Conservation (phyloP, 2,113 vertebrate genomes). For the Alectura lathami region DNA sequence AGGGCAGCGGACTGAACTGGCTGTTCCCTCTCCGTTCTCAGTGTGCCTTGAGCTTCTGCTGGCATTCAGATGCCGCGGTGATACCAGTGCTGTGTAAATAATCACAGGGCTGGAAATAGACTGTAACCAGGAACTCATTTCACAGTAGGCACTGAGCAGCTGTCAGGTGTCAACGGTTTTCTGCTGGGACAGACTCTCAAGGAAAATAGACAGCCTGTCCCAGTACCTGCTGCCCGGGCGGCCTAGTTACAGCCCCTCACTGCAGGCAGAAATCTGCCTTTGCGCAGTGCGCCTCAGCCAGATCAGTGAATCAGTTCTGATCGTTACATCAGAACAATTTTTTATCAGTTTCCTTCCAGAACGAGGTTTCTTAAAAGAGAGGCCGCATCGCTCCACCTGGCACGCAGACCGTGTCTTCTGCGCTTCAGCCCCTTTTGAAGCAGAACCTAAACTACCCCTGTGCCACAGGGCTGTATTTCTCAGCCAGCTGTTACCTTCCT, state of each 20-base stretch:
- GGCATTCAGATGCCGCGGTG: not conserved
- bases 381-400: not conserved
- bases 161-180: not conserved
- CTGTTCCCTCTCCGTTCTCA: not conserved
- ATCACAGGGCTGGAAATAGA: not conserved
- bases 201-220: not conserved
- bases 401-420: accelerated
- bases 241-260: not conserved
- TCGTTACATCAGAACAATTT: not conserved
- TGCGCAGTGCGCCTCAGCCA: not conserved
- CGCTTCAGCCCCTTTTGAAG: not conserved
- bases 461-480: not conserved
- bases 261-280: not conserved
- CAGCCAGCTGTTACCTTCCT: not conserved
- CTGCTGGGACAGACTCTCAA: not conserved
- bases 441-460: not conserved
- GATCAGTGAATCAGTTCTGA: not conserved
- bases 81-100: not conserved
- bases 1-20: not conserved
- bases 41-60: not conserved
- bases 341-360: not conserved
- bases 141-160: not conserved
- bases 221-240: not conserved
- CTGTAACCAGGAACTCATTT: not conserved
- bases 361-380: too few relatives aligned